A percentile compares a stretch with the other conserved stretches of the same genome.
These are phyloP conservation scores for Trissolcus basalis DNA, from an alignment of 1,140 invertebrate species.

Conservation along the genomic window DNA sequence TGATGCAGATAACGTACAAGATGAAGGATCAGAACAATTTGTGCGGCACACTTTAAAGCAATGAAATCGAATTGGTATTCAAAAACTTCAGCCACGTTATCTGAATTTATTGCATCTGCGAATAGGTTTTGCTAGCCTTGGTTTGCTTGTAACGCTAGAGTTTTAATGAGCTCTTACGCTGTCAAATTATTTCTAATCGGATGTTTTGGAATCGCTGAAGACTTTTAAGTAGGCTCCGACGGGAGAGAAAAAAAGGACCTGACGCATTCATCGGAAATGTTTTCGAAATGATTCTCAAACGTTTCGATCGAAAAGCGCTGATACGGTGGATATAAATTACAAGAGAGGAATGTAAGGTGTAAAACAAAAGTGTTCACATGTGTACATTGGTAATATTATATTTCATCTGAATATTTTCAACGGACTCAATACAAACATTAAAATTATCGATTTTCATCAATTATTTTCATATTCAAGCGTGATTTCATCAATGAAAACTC, in stretches of 20 bases:
- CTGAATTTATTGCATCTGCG: slow-evolving; percentile 48
- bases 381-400: too few relatives aligned
- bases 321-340: not conserved
- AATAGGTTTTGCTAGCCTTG: slow-evolving; percentile 43
- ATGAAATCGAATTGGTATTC: slow-evolving; percentile 45
- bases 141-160: slow-evolving; percentile 58
- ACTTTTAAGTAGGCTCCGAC: slow-evolving; percentile 12
- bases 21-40: slow-evolving; percentile 59
- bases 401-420: too few relatives aligned
- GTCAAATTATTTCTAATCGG: slow-evolving; percentile 39
- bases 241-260: too few relatives aligned
- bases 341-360: not conserved
- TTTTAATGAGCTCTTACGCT: slow-evolving; percentile 49
- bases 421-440: too few relatives aligned
- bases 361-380: not conserved
- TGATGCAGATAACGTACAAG: slow-evolving; percentile 41
- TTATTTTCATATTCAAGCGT: not conserved
- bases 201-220: slow-evolving; percentile 2
- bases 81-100: slow-evolving; percentile 32
- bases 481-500: slow-evolving; percentile 1
- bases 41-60: slow-evolving; percentile 45
- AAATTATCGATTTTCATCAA: not conserved
- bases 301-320: slow-evolving; percentile 1
- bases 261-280: too few relatives aligned
- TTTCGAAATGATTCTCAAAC: too few relatives aligned